Conservation (phyloP, 2,888 invertebrate genomes). For the Cerastoderma edule region DNA sequence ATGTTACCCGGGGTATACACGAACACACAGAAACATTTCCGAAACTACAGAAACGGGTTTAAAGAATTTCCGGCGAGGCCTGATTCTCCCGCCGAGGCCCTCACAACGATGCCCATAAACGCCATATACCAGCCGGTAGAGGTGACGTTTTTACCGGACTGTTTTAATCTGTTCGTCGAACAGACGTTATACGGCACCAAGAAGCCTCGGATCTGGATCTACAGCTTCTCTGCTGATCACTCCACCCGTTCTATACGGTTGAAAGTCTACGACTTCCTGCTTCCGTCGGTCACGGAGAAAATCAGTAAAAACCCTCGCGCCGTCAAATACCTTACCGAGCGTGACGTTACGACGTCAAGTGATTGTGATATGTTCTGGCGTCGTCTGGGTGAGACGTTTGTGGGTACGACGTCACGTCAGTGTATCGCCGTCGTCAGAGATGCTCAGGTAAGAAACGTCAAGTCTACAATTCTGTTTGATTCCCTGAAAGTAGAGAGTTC, state of each 20-base stretch:
- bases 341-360: slow-evolving; percentile 64
- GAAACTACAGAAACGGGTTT: slow-evolving; percentile 34
- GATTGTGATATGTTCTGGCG: slow-evolving; percentile 76
- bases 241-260: slow-evolving; percentile 58
- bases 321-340: slow-evolving; percentile 51
- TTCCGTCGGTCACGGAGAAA: slow-evolving; percentile 50
- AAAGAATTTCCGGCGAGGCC: slow-evolving; percentile 39
- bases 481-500: no score
- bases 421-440: slow-evolving; percentile 68
- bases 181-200: slow-evolving; percentile 61
- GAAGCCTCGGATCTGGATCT: slow-evolving; percentile 65
- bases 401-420: slow-evolving; percentile 69
- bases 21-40: slow-evolving; percentile 48
- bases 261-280: slow-evolving; percentile 58
- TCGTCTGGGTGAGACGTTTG: slow-evolving; percentile 66
- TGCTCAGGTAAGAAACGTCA: slow-evolving; percentile 60
- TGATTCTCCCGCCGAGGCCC: slow-evolving; percentile 29
- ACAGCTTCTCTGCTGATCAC: slow-evolving; percentile 64
- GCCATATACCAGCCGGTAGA: slow-evolving; percentile 65
- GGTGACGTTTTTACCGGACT: slow-evolving; percentile 60
- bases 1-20: slow-evolving; percentile 64
- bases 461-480: no score
- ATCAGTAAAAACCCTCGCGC: slow-evolving; percentile 51
- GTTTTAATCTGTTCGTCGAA: slow-evolving; percentile 69
- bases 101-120: slow-evolving; percentile 50